Conservation (phyloP, 2,888 invertebrate species). For the Dysmachus trigonus region DNA sequence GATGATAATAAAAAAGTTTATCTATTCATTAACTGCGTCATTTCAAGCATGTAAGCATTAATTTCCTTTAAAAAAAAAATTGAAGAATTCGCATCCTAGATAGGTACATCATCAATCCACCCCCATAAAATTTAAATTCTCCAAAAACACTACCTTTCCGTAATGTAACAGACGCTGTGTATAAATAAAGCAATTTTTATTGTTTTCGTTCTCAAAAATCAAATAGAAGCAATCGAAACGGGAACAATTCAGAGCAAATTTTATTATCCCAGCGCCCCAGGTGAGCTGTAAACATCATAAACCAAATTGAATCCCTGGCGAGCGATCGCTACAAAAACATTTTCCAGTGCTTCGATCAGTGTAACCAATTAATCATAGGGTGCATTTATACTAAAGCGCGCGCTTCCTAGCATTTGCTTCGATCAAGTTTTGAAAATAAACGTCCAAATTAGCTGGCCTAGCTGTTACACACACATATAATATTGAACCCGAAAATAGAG, state of each 20-base stretch:
- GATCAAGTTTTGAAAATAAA: conserved; percentile 19
- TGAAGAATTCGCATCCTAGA: background rate
- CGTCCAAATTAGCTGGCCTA: background rate
- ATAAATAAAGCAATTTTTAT: background rate
- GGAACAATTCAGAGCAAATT: conserved; percentile 6
- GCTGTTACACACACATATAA: background rate
- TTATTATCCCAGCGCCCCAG: conserved; percentile 33
- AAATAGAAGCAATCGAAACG: conserved; percentile 4
- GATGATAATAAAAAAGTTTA: background rate
- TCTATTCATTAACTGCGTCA: background rate
- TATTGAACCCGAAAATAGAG: background rate
- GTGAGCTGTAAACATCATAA: conserved; percentile 36
- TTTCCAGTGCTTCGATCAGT: conserved; percentile 15
- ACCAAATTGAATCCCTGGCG: conserved; percentile 22
- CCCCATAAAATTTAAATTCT: background rate
- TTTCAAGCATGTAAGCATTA: background rate
- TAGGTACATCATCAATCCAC: background rate
- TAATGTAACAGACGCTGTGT: background rate
- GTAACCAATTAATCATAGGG: conserved; percentile 28
- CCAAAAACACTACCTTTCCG: background rate
- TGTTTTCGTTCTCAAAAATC: conserved; percentile 4
- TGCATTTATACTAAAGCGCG: background rate
- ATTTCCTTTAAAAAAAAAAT: background rate
- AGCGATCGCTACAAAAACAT: conserved; percentile 8
- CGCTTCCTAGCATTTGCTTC: background rate